Conservation (phyloP, 1,140 invertebrate species). For the Zeugodacus cucurbitae region DNA sequence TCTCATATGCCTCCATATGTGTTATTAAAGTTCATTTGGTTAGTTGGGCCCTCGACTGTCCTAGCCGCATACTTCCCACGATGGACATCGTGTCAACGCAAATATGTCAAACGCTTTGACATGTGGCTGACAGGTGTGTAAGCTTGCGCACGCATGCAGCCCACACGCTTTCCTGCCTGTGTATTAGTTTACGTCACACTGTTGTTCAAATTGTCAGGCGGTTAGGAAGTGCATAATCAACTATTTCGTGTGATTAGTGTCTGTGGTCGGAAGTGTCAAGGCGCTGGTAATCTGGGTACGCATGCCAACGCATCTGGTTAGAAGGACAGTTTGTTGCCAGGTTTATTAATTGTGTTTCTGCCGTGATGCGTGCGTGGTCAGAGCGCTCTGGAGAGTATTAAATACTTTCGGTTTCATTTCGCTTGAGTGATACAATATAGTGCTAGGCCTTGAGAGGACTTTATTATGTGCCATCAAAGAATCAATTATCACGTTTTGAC, state of each 20-base stretch:
- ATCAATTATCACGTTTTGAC: too few species aligned
- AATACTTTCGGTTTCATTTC: too few species aligned
- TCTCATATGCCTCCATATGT: not conserved
- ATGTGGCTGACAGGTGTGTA: slow-evolving; percentile 5
- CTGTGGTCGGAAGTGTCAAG: not conserved
- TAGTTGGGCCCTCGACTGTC: not conserved
- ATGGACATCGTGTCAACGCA: not conserved
- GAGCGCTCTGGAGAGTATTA: too few species aligned
- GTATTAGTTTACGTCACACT: not conserved
- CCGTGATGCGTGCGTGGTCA: too few species aligned
- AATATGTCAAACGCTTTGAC: slow-evolving; percentile 8
- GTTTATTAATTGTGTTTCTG: not conserved
- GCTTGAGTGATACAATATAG: too few species aligned
- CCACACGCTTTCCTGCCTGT: not conserved
- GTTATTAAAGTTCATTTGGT: not conserved
- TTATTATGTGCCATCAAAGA: too few species aligned
- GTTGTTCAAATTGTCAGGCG: not conserved
- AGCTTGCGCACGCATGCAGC: not conserved
- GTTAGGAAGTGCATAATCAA: slow-evolving; percentile 14
- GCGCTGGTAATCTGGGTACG: not conserved
- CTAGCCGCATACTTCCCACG: not conserved
- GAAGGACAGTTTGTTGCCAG: not conserved
- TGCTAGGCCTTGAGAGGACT: too few species aligned
- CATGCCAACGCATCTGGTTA: not conserved
- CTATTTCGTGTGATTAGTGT: slow-evolving; percentile 4